Evolutionary conservation across 2,888 invertebrate genomes (phyloP), one percentile per base, ranked within the genome.

Genomic region (Colletes collaris): DNA sequence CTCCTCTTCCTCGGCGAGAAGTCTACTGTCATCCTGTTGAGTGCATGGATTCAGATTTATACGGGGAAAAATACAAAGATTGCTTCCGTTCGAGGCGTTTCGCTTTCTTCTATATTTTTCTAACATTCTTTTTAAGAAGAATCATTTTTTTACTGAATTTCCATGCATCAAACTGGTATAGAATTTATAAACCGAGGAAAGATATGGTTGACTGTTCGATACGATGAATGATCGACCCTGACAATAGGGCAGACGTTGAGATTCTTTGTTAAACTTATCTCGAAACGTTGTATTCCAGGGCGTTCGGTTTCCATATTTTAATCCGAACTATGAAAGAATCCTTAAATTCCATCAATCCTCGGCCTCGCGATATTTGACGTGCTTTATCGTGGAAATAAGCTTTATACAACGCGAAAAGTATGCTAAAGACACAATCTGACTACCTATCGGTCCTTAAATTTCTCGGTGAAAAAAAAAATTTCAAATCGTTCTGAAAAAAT

Each of bases 341-440:
- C 66, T 81, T 81, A 86, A 88, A 88, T 86, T 87, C 84, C 85
- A 86, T 89, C 86, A 83, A 89, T 88, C 87, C 68, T 83, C 81
- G 75, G 40, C 6, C 49, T 72, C 62, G 83, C 76, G 82, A 82
- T 83, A 84, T 88, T 90, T 85, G 85, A 84, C 82, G 87, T 82
- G 84, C 83, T 86, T 85, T 84, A 86, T 87, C 88, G 86, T 86
- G 85, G 84, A 86, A 86, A 89, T 89, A 87, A 72, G 86, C 82
- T 76, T 79, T 76, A 70, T 82, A 68, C 74, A 81, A 76, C 72
- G 78, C 68, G 73, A 81, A 77, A 77, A 82, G 63, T 89, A 90
- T 88, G 89, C 87, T 89, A 89, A 90, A 16, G 16, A 16, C 16
- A 16, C 16, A 16, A 16, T 27, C 27, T 27, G 27, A 27, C 27